phyloP scores from a whole-genome alignment of 2,113 vertebrate genomes.

The Crotalus horridus region DNA sequence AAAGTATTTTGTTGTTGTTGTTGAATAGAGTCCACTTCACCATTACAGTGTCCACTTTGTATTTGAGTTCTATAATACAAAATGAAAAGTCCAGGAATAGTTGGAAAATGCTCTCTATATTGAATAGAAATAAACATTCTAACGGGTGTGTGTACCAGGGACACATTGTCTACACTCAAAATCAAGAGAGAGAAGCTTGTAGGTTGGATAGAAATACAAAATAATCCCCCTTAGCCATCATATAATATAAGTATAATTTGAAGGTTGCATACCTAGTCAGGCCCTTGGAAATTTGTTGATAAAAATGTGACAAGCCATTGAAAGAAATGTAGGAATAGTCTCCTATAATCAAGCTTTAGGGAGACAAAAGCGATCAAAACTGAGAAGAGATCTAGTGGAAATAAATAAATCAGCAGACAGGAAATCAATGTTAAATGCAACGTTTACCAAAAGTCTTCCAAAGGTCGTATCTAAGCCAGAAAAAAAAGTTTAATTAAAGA shows the following conservation, averaged over 20 bases:
- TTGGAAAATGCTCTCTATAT: background rate
- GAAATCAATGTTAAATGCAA: conserved; percentile 38
- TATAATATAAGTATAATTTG: background rate
- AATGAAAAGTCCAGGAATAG: background rate
- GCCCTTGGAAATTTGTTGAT: background rate
- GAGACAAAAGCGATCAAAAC: conserved; percentile 49
- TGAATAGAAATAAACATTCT: background rate
- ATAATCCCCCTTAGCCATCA: background rate
- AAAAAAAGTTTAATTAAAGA: background rate
- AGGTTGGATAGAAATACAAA: background rate
- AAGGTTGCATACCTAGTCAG: background rate
- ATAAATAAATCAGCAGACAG: conserved; percentile 41
- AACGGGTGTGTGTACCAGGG: background rate
- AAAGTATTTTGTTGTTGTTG: background rate
- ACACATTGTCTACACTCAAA: background rate
- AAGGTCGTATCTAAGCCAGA: conserved; percentile 50
- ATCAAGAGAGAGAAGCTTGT: background rate
- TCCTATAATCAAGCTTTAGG: background rate
- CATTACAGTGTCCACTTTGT: background rate
- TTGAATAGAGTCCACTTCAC: background rate
- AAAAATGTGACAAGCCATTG: background rate
- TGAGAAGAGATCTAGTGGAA: conserved; percentile 33
- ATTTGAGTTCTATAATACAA: background rate
- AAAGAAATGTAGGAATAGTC: background rate
- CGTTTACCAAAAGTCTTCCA: conserved; percentile 54